phyloP scores from a whole-genome alignment of 2,888 invertebrate genomes.

The Anoncus sp. region DNA sequence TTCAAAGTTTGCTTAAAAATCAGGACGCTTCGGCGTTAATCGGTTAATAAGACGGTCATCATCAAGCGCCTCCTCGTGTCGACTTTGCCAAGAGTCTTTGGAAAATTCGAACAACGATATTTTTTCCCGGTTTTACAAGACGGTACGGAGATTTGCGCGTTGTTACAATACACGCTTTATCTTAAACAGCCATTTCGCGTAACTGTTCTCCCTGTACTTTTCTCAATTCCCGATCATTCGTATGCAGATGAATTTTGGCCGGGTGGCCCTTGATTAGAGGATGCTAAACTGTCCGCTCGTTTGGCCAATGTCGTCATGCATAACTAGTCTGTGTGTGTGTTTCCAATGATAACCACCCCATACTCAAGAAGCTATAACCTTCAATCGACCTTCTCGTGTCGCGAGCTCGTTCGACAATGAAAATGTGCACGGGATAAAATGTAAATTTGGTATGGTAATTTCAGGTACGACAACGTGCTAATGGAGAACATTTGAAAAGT shows the following conservation, averaged over 20 bases:
- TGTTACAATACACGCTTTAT: not conserved
- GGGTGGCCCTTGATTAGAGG: conserved; percentile 72
- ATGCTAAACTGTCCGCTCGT: conserved; percentile 66
- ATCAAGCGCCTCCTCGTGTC: no score
- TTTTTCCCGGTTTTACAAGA: no score
- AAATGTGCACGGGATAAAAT: conserved; percentile 59
- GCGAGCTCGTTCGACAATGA: conserved; percentile 31
- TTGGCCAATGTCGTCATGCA: conserved; percentile 37
- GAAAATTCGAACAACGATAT: no score
- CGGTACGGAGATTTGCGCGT: no score
- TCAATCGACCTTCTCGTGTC: conserved; percentile 9
- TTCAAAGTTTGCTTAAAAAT: no score
- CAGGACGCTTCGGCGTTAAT: no score
- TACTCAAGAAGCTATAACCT: not conserved
- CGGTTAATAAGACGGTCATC: no score
- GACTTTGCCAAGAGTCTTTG: no score
- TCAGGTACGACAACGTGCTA: conserved; percentile 49
- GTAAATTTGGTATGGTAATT: conserved; percentile 64
- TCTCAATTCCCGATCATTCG: conserved; percentile 63
- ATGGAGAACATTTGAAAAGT: conserved; percentile 59
- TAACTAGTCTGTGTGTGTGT: not conserved
- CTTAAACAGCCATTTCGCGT: not conserved
- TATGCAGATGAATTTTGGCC: conserved; percentile 71
- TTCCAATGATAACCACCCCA: no score
- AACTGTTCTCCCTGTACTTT: no score